Evolutionary conservation across 2,113 vertebrate species (phyloP).

Genomic region (Rhynchopsitta pachyrhyncha): DNA sequence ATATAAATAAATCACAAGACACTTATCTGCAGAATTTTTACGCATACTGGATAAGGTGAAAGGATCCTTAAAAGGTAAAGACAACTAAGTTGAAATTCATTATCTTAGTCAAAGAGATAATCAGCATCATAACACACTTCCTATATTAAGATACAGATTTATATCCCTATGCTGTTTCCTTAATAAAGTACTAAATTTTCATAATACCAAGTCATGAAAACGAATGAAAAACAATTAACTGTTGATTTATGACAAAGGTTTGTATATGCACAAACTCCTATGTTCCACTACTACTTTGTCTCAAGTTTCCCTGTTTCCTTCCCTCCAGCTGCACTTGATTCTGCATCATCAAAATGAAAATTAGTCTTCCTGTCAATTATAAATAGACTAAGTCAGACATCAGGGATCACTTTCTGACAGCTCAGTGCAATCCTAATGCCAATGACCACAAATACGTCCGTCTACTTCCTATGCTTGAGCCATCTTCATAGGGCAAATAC

Average conservation of each 20-base stretch:
- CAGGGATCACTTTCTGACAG: background rate
- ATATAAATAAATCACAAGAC: background rate
- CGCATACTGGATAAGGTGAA: background rate
- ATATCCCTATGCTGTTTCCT: background rate
- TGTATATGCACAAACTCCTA: background rate
- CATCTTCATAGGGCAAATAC: background rate
- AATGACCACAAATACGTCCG: background rate
- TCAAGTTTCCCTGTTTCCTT: background rate
- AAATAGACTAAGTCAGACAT: background rate
- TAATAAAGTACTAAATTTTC: background rate
- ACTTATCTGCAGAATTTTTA: background rate
- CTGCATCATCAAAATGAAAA: background rate
- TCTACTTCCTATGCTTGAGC: background rate
- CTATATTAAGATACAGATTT: background rate
- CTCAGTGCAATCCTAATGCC: background rate
- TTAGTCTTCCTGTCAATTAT: background rate
- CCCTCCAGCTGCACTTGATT: constrained; percentile 20
- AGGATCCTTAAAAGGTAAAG: background rate
- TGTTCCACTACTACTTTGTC: background rate
- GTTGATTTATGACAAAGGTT: background rate
- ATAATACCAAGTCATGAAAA: background rate
- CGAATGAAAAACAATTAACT: background rate
- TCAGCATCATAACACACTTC: background rate
- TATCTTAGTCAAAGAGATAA: background rate
- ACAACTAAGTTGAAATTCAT: background rate